Base-by-base conservation (phyloP, 2,888 invertebrate species). In the Opisthograptis luteolata region DNA sequence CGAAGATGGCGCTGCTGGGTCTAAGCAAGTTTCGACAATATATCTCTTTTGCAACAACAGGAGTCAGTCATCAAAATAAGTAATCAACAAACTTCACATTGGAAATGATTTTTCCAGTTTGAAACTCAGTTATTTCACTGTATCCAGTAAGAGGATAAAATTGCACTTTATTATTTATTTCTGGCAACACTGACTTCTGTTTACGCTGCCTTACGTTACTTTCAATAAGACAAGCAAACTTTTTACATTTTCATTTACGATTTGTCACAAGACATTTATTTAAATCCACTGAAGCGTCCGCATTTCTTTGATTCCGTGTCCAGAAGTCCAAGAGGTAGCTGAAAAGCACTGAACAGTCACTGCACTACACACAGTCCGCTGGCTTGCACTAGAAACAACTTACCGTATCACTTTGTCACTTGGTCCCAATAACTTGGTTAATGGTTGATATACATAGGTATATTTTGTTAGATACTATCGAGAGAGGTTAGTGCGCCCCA, bases 331-430 rank as follows among this genome's bases (percentile, higher is more conserved):
- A 45, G 8, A 30, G 27, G 43, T 58, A 63, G 68, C 58, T 48
- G 66, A 76, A 76, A 72, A 82, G 79, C 89, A 88, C 89, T 87
- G 78, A 79, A 79, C 73, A 78, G 71, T 80, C 84, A 85, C 87
- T 76, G 68, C 87, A 87, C 87, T 81, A 64, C 70, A 79, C 87
- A 88, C 87, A 85, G 76, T 85, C 81, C 84, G 78, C 71, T 69
- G 73, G 68, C 86, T 69, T 64, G 69, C 80, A 79, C 82, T 53
- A 60, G 58, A 73, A 74, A 79, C 70, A 54, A 86, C 89, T 90
- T 90, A 90, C 89, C 89, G 88, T 88, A 77, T 86, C 89, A 90
- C 89, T 88, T 77, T 76, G 80, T 83, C 86, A 89, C 89, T 90
- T 88, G 87, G 87, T 89, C 87, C 88, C 87, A 75, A 74, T 45